Conservation (phyloP, 2,797 vertebrate species). For the Lates japonicus region DNA sequence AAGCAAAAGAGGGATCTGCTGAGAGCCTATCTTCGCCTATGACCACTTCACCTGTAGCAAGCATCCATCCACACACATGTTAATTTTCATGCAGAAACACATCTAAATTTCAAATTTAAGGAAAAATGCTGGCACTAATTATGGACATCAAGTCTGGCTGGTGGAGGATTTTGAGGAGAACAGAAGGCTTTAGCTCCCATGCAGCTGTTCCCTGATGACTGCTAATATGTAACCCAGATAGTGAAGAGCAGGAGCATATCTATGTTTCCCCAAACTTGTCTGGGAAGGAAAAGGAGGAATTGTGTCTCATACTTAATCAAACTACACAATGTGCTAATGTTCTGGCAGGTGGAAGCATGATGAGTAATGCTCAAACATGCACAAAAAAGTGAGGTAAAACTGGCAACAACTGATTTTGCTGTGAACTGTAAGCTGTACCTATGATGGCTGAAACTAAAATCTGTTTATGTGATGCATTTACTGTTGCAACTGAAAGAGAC, state of each 20-base stretch:
- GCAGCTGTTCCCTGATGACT: conserved; percentile 31
- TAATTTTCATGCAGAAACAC: conserved; percentile 8
- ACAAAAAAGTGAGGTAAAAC: not conserved
- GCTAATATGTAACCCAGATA: conserved; percentile 25
- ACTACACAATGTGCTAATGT: conserved; percentile 8
- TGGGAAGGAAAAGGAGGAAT: conserved; percentile 6
- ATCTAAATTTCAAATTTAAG: conserved; percentile 47
- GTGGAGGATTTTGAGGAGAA: conserved; percentile 31
- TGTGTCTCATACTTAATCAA: conserved; percentile 8
- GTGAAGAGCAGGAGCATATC: conserved; percentile 8
- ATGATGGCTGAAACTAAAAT: conserved; percentile 8
- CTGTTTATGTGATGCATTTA: conserved; percentile 10
- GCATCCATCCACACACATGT: not conserved
- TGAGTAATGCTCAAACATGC: not conserved
- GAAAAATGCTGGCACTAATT: conserved; percentile 31
- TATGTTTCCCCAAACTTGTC: conserved; percentile 16
- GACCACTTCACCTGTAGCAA: not conserved
- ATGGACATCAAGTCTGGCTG: not conserved
- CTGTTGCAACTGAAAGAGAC: not conserved
- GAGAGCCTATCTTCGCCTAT: conserved; percentile 8
- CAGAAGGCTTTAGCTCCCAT: conserved; percentile 11
- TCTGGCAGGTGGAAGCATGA: conserved; percentile 1
- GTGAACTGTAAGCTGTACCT: not conserved
- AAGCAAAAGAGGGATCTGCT: conserved; percentile 4
- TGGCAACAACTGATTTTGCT: not conserved